These are phyloP conservation scores for Glyptemys insculpta DNA, from an alignment of 2,797 vertebrate species.

Conservation along the genomic window DNA sequence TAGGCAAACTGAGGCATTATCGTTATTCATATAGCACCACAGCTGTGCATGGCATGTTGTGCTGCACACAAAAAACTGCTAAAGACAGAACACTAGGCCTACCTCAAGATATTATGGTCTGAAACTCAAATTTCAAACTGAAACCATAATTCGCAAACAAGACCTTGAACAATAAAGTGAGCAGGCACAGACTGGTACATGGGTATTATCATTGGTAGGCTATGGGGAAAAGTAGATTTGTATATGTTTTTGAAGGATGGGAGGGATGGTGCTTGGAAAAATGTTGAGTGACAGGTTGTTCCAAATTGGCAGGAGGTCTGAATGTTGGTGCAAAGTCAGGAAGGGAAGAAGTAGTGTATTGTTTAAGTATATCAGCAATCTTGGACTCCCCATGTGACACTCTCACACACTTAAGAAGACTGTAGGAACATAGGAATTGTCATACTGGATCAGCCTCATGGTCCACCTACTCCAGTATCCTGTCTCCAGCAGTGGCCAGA, in stretches of 20 bases:
- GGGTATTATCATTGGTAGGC: background rate
- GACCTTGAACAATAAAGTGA: background rate
- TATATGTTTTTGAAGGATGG: background rate
- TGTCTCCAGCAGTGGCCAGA: too few relatives aligned
- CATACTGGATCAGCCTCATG: too few relatives aligned
- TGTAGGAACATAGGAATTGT: too few relatives aligned
- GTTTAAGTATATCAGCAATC: too few relatives aligned
- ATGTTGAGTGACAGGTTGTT: too few relatives aligned
- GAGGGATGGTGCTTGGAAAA: background rate
- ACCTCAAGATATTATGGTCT: background rate
- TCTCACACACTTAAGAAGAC: too few relatives aligned
- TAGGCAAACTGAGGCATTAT: background rate
- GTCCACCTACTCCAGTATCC: too few relatives aligned
- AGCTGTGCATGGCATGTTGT: background rate
- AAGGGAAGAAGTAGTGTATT: too few relatives aligned
- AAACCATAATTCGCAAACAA: background rate
- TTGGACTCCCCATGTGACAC: too few relatives aligned
- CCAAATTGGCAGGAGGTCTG: too few relatives aligned
- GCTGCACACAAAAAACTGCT: background rate
- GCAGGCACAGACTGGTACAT: background rate
- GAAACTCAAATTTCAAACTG: background rate
- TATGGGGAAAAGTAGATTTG: background rate
- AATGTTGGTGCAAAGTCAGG: too few relatives aligned
- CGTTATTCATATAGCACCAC: background rate
- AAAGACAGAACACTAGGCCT: background rate